phyloP scores from a whole-genome alignment of 2,888 invertebrate species.

The Hipparchia sbordonii region DNA sequence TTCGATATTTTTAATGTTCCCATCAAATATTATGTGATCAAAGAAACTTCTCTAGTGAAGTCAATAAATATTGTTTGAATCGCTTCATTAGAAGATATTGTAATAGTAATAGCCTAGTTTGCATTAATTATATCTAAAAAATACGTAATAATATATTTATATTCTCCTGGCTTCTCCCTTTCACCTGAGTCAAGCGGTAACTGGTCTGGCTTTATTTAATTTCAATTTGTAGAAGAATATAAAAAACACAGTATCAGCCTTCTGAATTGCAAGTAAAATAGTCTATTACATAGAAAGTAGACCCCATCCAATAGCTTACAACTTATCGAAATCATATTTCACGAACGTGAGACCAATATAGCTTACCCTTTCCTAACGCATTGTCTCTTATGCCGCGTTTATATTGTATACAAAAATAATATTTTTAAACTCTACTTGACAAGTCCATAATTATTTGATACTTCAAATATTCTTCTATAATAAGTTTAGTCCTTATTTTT shows the following conservation, averaged over 20 bases:
- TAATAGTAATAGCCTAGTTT: too few species aligned
- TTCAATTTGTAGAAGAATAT: neutral
- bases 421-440: neutral
- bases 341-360: constrained; percentile 75
- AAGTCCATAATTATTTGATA: neutral
- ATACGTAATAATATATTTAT: too few species aligned
- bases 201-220: neutral
- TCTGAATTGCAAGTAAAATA: constrained; percentile 66
- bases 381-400: constrained; percentile 67
- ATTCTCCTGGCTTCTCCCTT: too few species aligned
- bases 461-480: neutral
- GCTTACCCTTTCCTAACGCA: constrained; percentile 74
- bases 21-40: too few species aligned
- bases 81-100: too few species aligned
- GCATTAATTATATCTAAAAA: too few species aligned
- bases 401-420: constrained; percentile 34
- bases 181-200: too few species aligned
- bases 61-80: too few species aligned
- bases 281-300: constrained; percentile 70
- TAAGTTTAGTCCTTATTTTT: too few species aligned
- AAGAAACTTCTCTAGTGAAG: too few species aligned
- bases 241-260: constrained; percentile 33
- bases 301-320: constrained; percentile 74
- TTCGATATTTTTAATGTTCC: too few species aligned
- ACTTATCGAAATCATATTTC: constrained; percentile 82